Evolutionary conservation across 2,113 vertebrate species (phyloP).

Genomic region (Ranitomeya variabilis): DNA sequence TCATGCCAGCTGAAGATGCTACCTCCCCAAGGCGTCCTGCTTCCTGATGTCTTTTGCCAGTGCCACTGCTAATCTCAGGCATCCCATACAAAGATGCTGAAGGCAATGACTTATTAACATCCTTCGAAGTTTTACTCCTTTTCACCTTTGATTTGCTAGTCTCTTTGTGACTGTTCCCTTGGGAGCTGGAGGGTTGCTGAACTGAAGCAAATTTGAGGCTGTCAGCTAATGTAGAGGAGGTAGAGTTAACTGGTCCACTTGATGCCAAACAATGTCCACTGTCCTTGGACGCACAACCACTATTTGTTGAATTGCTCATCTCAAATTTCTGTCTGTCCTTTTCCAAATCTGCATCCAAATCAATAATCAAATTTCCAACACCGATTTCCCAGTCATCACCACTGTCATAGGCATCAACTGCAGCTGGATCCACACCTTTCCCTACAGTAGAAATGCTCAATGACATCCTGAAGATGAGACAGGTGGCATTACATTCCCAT

Average conservation of each 20-base stretch:
- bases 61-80: constrained; percentile 84
- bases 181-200: constrained; percentile 77
- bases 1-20: constrained; percentile 76
- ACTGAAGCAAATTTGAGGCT: constrained; percentile 87
- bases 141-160: constrained; percentile 91
- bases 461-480: constrained; percentile 85
- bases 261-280: constrained; percentile 80
- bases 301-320: constrained; percentile 87
- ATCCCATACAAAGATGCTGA: constrained; percentile 83
- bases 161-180: constrained; percentile 89
- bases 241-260: constrained; percentile 77
- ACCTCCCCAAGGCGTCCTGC: constrained; percentile 89
- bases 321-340: constrained; percentile 93
- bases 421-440: constrained; percentile 84
- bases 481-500: constrained; percentile 79
- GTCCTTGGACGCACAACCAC: constrained; percentile 79
- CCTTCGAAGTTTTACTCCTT: constrained; percentile 89
- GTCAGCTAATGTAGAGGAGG: constrained; percentile 83
- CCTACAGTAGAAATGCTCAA: constrained; percentile 81
- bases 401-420: constrained; percentile 86
- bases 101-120: constrained; percentile 85
- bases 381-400: constrained; percentile 88
- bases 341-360: constrained; percentile 94
- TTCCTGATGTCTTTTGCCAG: constrained; percentile 86
- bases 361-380: constrained; percentile 87